These are phyloP conservation scores for Ciconia nigra DNA, from an alignment of 2,797 vertebrate genomes.

Conservation along the genomic window DNA sequence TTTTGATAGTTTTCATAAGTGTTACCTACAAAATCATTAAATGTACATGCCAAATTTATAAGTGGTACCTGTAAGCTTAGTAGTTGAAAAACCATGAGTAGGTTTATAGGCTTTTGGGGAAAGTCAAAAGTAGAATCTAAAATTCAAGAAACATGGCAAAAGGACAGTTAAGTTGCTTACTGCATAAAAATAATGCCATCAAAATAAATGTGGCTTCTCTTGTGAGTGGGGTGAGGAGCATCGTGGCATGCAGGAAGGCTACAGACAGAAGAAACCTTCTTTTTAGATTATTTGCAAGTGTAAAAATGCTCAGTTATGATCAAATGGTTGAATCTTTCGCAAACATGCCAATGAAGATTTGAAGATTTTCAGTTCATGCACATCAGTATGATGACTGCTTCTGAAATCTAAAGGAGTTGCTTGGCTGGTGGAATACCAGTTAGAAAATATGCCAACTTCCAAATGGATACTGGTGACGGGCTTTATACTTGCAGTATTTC, in stretches of 20 bases:
- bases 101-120: not conserved
- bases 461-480: not conserved
- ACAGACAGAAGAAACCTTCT: not conserved
- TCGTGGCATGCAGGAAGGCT: not conserved
- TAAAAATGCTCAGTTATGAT: not conserved
- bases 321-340: not conserved
- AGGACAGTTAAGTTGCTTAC: not conserved
- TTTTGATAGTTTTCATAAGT: not conserved
- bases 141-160: not conserved
- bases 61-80: not conserved
- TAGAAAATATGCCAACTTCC: not conserved
- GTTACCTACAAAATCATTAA: not conserved
- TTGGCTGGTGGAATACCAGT: not conserved
- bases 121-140: not conserved
- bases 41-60: not conserved
- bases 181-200: not conserved
- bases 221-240: not conserved
- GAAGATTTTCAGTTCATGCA: not conserved
- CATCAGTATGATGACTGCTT: not conserved
- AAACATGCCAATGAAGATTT: not conserved
- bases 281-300: not conserved
- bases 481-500: not conserved
- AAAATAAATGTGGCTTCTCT: not conserved
- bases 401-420: not conserved
- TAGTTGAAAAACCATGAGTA: not conserved